These are phyloP conservation scores for Sepiola atlantica DNA, from an alignment of 2,888 invertebrate genomes.

Conservation along the genomic window DNA sequence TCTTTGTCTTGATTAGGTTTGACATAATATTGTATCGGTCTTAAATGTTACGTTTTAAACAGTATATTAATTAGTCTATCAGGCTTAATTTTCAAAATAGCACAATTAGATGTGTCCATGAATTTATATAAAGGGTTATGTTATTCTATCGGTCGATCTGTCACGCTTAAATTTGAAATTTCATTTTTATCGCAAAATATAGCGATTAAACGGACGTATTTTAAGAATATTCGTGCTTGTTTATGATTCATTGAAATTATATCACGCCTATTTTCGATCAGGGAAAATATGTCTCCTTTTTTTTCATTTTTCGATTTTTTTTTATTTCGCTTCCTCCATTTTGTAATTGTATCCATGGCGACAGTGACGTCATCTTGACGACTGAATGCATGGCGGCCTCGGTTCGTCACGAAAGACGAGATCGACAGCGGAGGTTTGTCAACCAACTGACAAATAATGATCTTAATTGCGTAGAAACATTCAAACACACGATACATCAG, in stretches of 20 bases:
- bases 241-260: not conserved
- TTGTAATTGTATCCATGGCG: not conserved
- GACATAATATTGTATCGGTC: too few relatives aligned
- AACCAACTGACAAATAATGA: not conserved
- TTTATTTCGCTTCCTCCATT: not conserved
- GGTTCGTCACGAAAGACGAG: not conserved
- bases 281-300: not conserved
- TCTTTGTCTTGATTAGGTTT: too few relatives aligned
- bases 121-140: too few relatives aligned
- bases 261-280: not conserved
- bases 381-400: not conserved
- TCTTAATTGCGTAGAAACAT: not conserved
- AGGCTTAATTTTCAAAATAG: too few relatives aligned
- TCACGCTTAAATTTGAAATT: too few relatives aligned
- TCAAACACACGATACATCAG: not conserved
- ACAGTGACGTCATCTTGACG: not conserved
- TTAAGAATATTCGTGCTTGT: too few relatives aligned
- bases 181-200: too few relatives aligned
- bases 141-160: too few relatives aligned
- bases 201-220: too few relatives aligned
- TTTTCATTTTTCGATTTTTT: not conserved
- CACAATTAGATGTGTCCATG: too few relatives aligned
- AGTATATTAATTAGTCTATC: too few relatives aligned
- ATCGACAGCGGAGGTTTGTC: not conserved
- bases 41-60: too few relatives aligned